Evolutionary conservation across 2,113 vertebrate species (phyloP), one percentile per base, ranked within the genome.

Genomic region (Pseudois nayaur): DNA sequence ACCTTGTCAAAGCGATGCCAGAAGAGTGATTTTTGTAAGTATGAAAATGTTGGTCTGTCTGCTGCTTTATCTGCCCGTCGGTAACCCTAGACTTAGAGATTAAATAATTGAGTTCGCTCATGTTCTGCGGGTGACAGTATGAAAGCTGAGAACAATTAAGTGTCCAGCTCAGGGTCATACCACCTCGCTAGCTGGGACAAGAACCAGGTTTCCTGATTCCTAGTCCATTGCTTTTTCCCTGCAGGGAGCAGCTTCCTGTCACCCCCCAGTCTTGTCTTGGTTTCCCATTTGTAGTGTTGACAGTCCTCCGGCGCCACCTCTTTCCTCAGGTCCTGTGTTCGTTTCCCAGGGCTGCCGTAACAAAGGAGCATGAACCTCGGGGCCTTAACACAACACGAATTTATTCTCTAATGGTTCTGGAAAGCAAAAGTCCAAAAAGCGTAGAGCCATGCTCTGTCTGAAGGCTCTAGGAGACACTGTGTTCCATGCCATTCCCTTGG

Each of bases 121-220:
- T 62, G 54, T 50, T 92, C 57, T 48, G 4, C 40, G 64, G 54
- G 79, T 91, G 85, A 97, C 83, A 83, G 52, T 67, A 67, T 78
- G 84, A 90, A 95, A 85, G n/a, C 43, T 7, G 9, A 91, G 81
- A 60, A 50, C 43, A 55, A 33, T 64, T 25, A 88, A 48, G n/a
- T 71, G 52, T 91, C 45, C 57, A 45, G 43, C 45, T 76, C 87
- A 50, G 43, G 67, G 86, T 93, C 54, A 76, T 23, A 21, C 12
- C 57, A 17, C n/a, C 40, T 84, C 11, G 1, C 95, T 88, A 62
- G n/a, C 54, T 48, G 40, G 33, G 43, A 79, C 33, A 17, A 95
- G 79, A 91, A 57, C 55, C 91, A 81, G 87, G 83, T 89, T 92
- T 96, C 82, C 92, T n/a, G 81, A 92, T 12, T 87, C 25, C 81